A percentile compares a stretch with the other conserved stretches of the same genome.
Conservation (phyloP, 2,888 invertebrate species). For the Mayetiola destructor region DNA sequence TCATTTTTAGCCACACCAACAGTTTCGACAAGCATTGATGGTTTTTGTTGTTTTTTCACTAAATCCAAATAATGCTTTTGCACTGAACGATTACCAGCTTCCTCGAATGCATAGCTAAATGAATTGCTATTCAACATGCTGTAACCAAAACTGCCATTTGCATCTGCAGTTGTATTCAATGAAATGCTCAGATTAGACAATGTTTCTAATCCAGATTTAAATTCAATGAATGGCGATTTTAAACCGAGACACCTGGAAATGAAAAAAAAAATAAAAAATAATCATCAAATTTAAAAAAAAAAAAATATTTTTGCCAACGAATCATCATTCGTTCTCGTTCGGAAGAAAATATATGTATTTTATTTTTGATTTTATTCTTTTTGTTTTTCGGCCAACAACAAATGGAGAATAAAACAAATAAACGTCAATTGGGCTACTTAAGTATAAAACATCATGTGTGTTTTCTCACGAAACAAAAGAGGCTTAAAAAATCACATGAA, state of each 20-base stretch:
- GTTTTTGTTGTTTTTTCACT: background rate
- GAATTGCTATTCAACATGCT: constrained; percentile 31
- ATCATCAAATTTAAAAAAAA: background rate
- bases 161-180: constrained; percentile 30
- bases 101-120: constrained; percentile 33
- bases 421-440: no score
- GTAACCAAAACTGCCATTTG: constrained; percentile 21
- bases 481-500: no score
- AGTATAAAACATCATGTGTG: no score
- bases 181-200: constrained; percentile 33
- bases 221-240: constrained; percentile 34
- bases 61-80: constrained; percentile 5
- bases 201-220: constrained; percentile 29
- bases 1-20: constrained; percentile 23
- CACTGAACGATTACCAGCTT: background rate
- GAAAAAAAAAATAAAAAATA: constrained; percentile 12
- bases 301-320: no score
- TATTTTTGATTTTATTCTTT: background rate
- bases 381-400: no score
- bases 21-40: background rate
- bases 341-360: background rate
- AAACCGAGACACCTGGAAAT: constrained; percentile 30
- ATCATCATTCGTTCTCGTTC: no score
- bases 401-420: no score
- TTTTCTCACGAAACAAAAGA: no score